A percentile compares a stretch with the other conserved stretches of the same genome.
These are phyloP conservation scores for Tetranychus urticae DNA, from an alignment of 1,140 invertebrate species.

Conservation along the genomic window DNA sequence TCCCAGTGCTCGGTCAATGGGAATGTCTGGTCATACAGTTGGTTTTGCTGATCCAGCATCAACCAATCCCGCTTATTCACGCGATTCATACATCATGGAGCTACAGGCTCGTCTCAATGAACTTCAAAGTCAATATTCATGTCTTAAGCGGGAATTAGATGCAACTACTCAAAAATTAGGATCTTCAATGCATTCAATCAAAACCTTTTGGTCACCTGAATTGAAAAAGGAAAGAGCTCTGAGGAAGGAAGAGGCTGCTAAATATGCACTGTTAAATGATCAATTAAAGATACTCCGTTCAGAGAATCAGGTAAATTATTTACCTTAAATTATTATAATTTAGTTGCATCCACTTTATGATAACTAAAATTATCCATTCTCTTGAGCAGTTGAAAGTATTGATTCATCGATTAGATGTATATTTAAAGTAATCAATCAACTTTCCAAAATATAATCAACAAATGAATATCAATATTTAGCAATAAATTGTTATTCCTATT, in stretches of 20 bases:
- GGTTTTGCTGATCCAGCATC: neutral
- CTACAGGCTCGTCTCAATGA: slow-evolving; percentile 84
- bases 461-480: too few species aligned
- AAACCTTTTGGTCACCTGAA: slow-evolving; percentile 98
- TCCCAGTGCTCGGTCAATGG: neutral
- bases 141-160: slow-evolving; percentile 85
- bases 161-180: slow-evolving; percentile 91
- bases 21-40: neutral
- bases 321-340: slow-evolving; percentile 23
- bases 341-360: too few species aligned
- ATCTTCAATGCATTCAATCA: slow-evolving; percentile 97
- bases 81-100: slow-evolving; percentile 40
- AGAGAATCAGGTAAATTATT: slow-evolving; percentile 67
- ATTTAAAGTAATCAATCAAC: too few species aligned
- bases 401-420: too few species aligned
- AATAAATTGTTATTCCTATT: too few species aligned
- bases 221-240: slow-evolving; percentile 89
- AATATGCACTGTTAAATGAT: slow-evolving; percentile 87
- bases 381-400: too few species aligned
- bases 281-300: slow-evolving; percentile 84
- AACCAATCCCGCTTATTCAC: neutral
- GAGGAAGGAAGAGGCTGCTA: slow-evolving; percentile 89
- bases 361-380: too few species aligned
- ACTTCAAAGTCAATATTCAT: slow-evolving; percentile 80
- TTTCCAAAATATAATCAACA: too few species aligned